A percentile compares a stretch with the other conserved stretches of the same genome.
phyloP scores from a whole-genome alignment of 2,113 vertebrate genomes.

The Rhabdornis inornatus region DNA sequence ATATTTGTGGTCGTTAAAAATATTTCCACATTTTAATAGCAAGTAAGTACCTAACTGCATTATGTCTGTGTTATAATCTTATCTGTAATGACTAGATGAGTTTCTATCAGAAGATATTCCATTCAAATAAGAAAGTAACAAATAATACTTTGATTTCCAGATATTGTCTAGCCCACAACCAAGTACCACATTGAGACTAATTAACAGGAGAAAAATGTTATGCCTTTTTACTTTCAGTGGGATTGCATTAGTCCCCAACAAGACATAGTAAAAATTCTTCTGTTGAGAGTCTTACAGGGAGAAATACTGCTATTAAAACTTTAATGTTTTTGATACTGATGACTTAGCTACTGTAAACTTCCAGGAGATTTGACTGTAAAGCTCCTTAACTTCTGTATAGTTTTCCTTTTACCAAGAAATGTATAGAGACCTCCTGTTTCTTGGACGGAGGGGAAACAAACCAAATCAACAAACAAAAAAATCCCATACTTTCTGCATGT shows the following conservation, averaged over 20 bases:
- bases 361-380: not conserved
- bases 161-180: not conserved
- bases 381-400: not conserved
- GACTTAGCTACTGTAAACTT: not conserved
- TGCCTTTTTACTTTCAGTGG: not conserved
- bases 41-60: not conserved
- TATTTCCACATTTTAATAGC: not conserved
- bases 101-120: not conserved
- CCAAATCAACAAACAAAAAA: not conserved
- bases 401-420: not conserved
- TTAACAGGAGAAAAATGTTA: not conserved
- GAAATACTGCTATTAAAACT: not conserved
- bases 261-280: not conserved
- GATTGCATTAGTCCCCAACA: not conserved
- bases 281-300: not conserved
- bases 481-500: accelerated
- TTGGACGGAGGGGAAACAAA: not conserved
- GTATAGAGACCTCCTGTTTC: not conserved
- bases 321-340: not conserved
- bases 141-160: not conserved
- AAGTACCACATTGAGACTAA: not conserved
- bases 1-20: not conserved
- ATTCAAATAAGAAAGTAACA: not conserved
- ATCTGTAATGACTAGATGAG: not conserved
- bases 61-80: not conserved